Conservation (phyloP, 2,888 invertebrate genomes). For the Ceramica pisi region DNA sequence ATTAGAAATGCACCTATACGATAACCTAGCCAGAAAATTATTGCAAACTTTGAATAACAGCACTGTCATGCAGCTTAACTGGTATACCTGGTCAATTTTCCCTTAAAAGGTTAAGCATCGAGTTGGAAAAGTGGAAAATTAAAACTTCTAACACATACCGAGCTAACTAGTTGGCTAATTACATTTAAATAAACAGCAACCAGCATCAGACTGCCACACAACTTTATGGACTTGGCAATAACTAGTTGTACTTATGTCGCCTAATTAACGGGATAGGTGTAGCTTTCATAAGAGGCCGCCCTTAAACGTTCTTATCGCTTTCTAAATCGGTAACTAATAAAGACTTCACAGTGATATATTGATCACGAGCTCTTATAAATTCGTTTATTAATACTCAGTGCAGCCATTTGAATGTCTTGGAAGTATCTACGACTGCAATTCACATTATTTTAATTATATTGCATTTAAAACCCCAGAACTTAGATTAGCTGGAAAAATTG, state of each 20-base stretch:
- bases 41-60: conserved; percentile 34
- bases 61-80: conserved; percentile 6
- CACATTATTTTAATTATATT: conserved; percentile 14
- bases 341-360: conserved; percentile 19
- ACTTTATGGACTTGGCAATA: conserved; percentile 32
- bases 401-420: conserved; percentile 7
- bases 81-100: conserved; percentile 27
- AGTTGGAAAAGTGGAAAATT: conserved; percentile 53
- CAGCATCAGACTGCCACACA: conserved; percentile 3
- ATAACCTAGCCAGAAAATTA: conserved; percentile 16
- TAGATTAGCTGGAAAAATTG: conserved; percentile 12
- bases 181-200: conserved; percentile 51
- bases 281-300: conserved; percentile 36
- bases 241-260: conserved; percentile 42
- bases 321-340: conserved; percentile 39
- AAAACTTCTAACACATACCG: conserved; percentile 51
- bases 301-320: conserved; percentile 43
- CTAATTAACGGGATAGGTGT: conserved; percentile 49
- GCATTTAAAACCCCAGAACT: conserved; percentile 25
- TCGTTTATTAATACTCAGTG: conserved; percentile 4
- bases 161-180: conserved; percentile 49
- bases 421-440: conserved; percentile 9
- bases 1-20: conserved; percentile 8
- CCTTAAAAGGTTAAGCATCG: conserved; percentile 39
- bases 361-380: conserved; percentile 14